Evolutionary conservation across 2,888 invertebrate genomes (phyloP).

Genomic region (Drosophila ustulata): DNA sequence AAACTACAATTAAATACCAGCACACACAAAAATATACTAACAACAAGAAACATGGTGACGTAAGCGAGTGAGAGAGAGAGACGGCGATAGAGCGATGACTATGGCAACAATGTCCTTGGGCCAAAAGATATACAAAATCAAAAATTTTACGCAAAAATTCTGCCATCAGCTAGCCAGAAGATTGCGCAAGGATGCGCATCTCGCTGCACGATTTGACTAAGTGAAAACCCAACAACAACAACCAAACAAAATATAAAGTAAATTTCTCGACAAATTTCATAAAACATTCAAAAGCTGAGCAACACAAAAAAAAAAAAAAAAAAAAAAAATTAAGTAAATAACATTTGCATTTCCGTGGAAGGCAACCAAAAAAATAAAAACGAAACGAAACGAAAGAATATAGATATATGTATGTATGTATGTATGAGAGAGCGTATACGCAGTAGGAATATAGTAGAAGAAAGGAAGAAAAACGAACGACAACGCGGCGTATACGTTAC

Average conservation of each 20-base stretch:
- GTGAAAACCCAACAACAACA: constrained; percentile 40
- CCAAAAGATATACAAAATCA: constrained; percentile 80
- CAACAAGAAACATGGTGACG: constrained; percentile 67
- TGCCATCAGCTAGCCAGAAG: constrained; percentile 72
- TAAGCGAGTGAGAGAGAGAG: constrained; percentile 33
- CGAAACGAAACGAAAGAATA: constrained; percentile 1
- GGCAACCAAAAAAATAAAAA: constrained; percentile 14
- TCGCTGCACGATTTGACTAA: constrained; percentile 61
- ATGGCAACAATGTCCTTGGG: constrained; percentile 75
- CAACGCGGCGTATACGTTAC: constrained; percentile 62
- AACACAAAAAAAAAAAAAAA: constrained; percentile 12
- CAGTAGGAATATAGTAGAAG: constrained; percentile 26
- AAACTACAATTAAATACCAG: constrained; percentile 17
- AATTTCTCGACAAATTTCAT: constrained; percentile 38
- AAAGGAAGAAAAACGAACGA: constrained; percentile 25
- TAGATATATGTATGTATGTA: no score
- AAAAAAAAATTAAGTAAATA: constrained; percentile 59
- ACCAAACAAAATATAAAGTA: constrained; percentile 13
- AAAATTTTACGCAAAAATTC: constrained; percentile 75
- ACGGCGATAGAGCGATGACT: constrained; percentile 9
- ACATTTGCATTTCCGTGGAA: constrained; percentile 65
- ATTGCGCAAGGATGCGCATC: constrained; percentile 70
- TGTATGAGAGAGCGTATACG: constrained; percentile 13
- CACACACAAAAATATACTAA: constrained; percentile 13
- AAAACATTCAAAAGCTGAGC: constrained; percentile 49